Conservation (phyloP, 2,888 invertebrate genomes). For the Nephrotoma flavescens region DNA sequence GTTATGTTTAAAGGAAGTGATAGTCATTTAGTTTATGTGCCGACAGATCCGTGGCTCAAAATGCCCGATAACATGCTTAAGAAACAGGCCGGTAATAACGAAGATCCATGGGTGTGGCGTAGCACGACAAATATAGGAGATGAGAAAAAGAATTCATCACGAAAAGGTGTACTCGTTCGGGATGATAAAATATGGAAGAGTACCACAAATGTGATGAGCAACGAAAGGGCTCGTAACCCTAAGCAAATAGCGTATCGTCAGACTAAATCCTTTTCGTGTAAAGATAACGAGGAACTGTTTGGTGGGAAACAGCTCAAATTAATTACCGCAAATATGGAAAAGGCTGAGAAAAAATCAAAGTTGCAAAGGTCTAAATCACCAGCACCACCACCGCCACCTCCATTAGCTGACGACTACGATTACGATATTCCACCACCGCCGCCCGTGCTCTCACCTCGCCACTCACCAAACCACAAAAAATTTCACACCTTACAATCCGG, state of each 20-base stretch:
- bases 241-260: conserved; percentile 18
- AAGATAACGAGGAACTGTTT: background rate
- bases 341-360: conserved; percentile 12
- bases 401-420: conserved; percentile 11
- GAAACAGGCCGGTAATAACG: conserved; percentile 1
- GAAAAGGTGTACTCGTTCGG: conserved; percentile 5
- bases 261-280: conserved; percentile 19
- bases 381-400: conserved; percentile 3
- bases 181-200: conserved; percentile 3
- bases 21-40: conserved; percentile 25
- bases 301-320: background rate
- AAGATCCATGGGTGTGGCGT: conserved; percentile 26
- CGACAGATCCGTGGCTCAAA: conserved; percentile 31
- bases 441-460: background rate
- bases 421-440: conserved; percentile 13
- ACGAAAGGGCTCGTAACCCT: conserved; percentile 6
- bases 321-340: background rate
- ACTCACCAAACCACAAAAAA: background rate
- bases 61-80: conserved; percentile 16
- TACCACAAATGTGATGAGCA: background rate
- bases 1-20: conserved; percentile 24
- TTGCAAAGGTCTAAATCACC: conserved; percentile 20
- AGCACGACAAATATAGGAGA: conserved; percentile 6
- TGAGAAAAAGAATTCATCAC: background rate
- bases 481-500: conserved; percentile 16